A percentile compares a stretch with the other conserved stretches of the same genome.
Conservation (phyloP, 2,797 vertebrate genomes). For the Limnodromus scolopaceus region DNA sequence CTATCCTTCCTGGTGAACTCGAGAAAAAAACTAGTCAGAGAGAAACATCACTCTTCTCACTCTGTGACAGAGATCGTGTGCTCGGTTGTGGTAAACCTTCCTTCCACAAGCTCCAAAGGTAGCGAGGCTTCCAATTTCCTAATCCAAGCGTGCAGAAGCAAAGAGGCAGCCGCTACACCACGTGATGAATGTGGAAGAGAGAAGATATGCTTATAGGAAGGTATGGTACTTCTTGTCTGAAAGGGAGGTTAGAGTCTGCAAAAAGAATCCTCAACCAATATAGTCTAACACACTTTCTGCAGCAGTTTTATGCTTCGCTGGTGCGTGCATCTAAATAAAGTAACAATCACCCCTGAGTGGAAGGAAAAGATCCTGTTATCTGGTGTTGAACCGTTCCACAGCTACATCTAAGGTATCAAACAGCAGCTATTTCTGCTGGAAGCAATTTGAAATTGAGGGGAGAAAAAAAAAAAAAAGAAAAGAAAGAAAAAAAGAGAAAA, state of each 20-base stretch:
- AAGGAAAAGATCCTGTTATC: neutral
- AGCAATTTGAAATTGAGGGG: neutral
- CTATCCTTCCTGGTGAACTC: neutral
- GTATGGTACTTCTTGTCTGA: neutral
- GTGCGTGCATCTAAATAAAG: neutral
- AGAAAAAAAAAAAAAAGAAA: neutral
- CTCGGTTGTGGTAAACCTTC: neutral
- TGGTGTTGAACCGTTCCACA: neutral
- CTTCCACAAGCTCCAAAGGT: neutral
- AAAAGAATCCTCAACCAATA: neutral
- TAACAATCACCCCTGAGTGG: neutral
- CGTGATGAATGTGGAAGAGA: neutral
- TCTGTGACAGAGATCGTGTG: neutral
- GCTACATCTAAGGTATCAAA: neutral
- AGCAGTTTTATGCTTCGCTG: neutral
- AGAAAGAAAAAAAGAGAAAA: neutral
- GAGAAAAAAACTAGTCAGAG: neutral
- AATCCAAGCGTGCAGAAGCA: neutral
- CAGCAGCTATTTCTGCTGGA: conserved; percentile 14
- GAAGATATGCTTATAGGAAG: neutral
- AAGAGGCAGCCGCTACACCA: neutral
- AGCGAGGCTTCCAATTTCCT: neutral
- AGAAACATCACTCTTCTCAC: neutral
- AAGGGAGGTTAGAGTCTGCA: neutral
- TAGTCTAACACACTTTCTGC: neutral